Evolutionary conservation across 2,888 invertebrate genomes (phyloP), one percentile per base, ranked within the genome.

Genomic region (Phaedon cochleariae): DNA sequence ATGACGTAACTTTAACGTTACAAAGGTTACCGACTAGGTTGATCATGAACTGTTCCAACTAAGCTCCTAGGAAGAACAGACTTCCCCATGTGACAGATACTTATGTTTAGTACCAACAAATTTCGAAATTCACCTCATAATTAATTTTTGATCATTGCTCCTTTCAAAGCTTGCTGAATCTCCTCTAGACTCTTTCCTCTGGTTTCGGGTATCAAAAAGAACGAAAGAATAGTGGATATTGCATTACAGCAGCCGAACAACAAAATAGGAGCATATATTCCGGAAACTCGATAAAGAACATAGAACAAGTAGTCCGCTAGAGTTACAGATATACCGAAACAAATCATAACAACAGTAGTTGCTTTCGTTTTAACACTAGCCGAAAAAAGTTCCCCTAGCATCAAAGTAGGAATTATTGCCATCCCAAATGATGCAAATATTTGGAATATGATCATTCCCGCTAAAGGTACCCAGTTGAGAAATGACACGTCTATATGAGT

Each of bases 161-260:
- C 15, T 22, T 52, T 52, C 29, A 52, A 15, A 29, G 29, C 22
- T 10, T 79, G 77, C 63, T 81, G 80, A 54, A 80, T 80, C 68
- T 80, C 78, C 54, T 79, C 79, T 34, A 81, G 68, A 15, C 77
- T 77, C 59, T 78, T 79, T 4, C 79, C 80, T 70, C 76, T 79
- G 3, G 81, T 81, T 69, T 81, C 80, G 1, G 79, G 79, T 37
- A 81, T 70, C 57, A 74, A 73, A 68, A 68, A 78, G 63, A 76
- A 74, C 9, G 76, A 73, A 53, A 75, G 70, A 18, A 76, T 53
- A 7, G 73, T 67, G 21, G 74, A 72, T 4, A 73, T 4, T 18
- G 76, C 72, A 54, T 75, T 74, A 41, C 73, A 72, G 12, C 67
- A 29, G 0, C 75, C 68, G 67, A 79, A 81, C 26, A 78, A 67